Base-by-base conservation (phyloP, 2,888 invertebrate genomes). In the Scrobipalpa atriplicella region DNA sequence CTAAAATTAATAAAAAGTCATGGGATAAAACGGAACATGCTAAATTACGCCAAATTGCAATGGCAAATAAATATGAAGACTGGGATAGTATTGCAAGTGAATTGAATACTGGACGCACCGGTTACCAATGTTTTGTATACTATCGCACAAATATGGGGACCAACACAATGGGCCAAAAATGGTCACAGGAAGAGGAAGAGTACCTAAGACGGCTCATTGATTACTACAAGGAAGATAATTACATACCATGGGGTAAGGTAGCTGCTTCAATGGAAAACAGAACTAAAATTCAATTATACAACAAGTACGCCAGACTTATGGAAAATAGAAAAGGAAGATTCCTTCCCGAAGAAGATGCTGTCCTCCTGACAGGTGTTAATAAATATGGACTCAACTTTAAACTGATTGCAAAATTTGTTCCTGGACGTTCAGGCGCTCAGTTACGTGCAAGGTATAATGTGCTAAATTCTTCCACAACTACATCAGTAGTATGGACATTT, bases 241-340 rank as follows among this genome's bases (percentile, higher is more conserved):
- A 93, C 60, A 95, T 97, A 70, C 95, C 96, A 0, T 98, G 97
- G 97, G 93, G 94, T 2, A 94, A 94, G 78, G 94, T 97, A 8
- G 91, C 94, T 0, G 90, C 92, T 29, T 93, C 94, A 63, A 94
- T 96, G 84, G 93, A 94, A 10, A 93, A 94, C 68, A 92, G 95
- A 70, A 94, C 94, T 0, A 95, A 95, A 78, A 87, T 92, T 2
- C 96, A 96, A 80, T 84, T 96, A 11, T 95, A 96, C 73, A 93
- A 94, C 67, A 94, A 94, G 70, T 94, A 93, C 74, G 73, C 78
- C 41, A 77, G 90, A 66, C 71, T 89, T 16, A 68, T 76, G 43
- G 89, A 92, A 60, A 77, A 91, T 29, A 93, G 91, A 65, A 95
- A 94, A 76, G 95, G 95, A 0, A 86, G 94, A 70, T 97, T 96